Conservation (phyloP, 2,888 invertebrate species). For the Cecidostiba fungosa region DNA sequence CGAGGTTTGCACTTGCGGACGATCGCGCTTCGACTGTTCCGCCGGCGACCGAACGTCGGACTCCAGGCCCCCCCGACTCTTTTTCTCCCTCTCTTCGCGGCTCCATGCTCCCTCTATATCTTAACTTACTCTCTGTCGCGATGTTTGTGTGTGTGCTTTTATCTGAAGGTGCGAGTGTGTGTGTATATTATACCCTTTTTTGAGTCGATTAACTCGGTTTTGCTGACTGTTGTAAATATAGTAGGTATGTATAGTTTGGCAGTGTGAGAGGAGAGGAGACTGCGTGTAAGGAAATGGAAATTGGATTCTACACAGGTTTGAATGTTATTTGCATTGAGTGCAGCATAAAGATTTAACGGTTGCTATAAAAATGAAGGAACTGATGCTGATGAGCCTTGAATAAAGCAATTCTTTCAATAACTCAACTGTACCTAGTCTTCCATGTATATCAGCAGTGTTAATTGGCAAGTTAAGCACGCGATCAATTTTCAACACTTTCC, state of each 20-base stretch:
- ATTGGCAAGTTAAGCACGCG: neutral
- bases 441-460: neutral
- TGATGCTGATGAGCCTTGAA: too few relatives aligned
- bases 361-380: too few relatives aligned
- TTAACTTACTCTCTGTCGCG: neutral
- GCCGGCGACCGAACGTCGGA: constrained; percentile 38
- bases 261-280: too few relatives aligned
- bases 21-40: constrained; percentile 73
- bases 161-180: neutral
- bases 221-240: too few relatives aligned
- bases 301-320: too few relatives aligned
- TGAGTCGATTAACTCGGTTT: too few relatives aligned
- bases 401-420: too few relatives aligned
- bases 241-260: too few relatives aligned
- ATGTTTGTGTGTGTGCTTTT: neutral
- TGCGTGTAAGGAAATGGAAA: too few relatives aligned
- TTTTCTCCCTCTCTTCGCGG: constrained; percentile 13
- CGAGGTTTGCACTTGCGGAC: constrained; percentile 66
- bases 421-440: too few relatives aligned
- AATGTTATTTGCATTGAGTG: too few relatives aligned
- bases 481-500: neutral
- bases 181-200: neutral
- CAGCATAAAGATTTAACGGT: too few relatives aligned
- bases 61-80: neutral
- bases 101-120: constrained; percentile 22